These are phyloP conservation scores for Cliona cf. orientalis DNA, from an alignment of 37 sponge, comb jelly and placozoan genomes.

Conservation along the genomic window DNA sequence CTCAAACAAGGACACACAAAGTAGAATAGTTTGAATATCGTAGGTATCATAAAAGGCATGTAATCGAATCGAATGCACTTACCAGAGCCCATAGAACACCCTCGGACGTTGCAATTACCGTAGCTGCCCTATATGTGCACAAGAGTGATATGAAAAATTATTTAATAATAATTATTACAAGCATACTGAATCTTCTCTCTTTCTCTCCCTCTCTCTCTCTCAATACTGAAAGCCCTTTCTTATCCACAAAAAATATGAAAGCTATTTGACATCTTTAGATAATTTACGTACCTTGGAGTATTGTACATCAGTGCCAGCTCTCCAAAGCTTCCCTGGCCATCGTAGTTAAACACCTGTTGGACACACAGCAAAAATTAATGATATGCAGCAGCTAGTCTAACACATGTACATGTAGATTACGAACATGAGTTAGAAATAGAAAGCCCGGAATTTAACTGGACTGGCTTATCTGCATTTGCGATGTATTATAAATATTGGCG, in stretches of 20 bases:
- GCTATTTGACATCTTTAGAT: neutral
- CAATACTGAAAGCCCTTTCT: no score
- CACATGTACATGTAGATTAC: neutral
- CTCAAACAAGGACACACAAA: constrained; percentile 1
- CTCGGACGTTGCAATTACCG: constrained; percentile 79
- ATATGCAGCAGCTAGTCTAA: neutral
- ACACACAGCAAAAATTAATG: neutral
- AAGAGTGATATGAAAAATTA: no score
- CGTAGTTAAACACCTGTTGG: constrained; percentile 80
- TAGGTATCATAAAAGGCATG: neutral
- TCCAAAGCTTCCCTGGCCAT: constrained; percentile 89
- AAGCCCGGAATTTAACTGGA: no score
- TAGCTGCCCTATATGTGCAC: constrained; percentile 75
- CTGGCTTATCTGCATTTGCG: no score
- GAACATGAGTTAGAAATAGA: constrained; percentile 10
- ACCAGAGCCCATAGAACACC: constrained; percentile 91
- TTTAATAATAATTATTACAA: neutral
- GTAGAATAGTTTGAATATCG: neutral
- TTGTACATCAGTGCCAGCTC: constrained; percentile 98
- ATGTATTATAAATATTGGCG: no score
- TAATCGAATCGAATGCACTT: neutral
- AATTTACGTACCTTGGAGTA: constrained; percentile 80
- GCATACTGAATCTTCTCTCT: no score
- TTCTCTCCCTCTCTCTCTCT: no score
- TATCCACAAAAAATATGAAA: neutral